Conservation (phyloP, 1,140 invertebrate genomes). For the Lepidotrigona ventralis region DNA sequence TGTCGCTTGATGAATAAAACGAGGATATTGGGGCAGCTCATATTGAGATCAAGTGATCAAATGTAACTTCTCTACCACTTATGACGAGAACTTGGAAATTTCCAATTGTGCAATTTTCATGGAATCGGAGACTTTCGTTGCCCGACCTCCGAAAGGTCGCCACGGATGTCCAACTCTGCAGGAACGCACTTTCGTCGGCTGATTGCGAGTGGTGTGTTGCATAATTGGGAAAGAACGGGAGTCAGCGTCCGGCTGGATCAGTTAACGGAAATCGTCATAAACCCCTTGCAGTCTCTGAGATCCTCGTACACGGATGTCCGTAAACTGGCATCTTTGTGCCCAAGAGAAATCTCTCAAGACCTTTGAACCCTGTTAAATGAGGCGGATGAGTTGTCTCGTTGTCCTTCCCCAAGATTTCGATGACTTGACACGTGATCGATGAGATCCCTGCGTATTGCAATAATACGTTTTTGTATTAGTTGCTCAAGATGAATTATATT, state of each 20-base stretch:
- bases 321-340: not conserved
- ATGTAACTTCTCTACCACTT: not conserved
- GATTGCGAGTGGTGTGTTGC: constrained; percentile 17
- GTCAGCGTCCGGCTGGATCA: not conserved
- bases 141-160: constrained; percentile 32
- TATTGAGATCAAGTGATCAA: not conserved
- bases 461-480: not conserved
- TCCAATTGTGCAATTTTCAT: constrained; percentile 40
- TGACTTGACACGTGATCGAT: not conserved
- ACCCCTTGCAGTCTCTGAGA: not conserved
- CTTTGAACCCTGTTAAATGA: not conserved
- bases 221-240: constrained; percentile 29
- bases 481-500: no score
- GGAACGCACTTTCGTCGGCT: not conserved
- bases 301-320: not conserved
- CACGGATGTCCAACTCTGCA: not conserved
- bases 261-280: constrained; percentile 32
- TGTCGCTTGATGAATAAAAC: not conserved
- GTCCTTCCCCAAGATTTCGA: not conserved
- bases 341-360: not conserved
- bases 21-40: no score
- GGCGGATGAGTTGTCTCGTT: not conserved
- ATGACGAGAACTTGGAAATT: not conserved
- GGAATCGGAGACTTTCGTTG: constrained; percentile 35
- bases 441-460: not conserved